Evolutionary conservation across 2,888 invertebrate species (phyloP).

Genomic region (Callyntrura sp.): DNA sequence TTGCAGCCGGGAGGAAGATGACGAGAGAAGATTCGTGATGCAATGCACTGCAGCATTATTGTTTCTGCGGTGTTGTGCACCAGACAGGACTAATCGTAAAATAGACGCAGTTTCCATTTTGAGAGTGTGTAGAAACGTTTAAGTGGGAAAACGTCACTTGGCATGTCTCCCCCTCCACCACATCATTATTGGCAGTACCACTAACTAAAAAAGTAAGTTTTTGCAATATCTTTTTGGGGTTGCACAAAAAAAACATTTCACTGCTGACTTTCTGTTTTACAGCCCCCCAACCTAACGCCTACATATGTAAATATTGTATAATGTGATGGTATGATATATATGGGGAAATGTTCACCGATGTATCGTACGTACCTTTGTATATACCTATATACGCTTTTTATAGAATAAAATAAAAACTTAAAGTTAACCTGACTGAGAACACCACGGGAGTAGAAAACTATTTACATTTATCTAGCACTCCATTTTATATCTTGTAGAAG

Average conservation of each 20-base stretch:
- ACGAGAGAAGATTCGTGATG: neutral
- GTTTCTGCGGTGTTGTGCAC: neutral
- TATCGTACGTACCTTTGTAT: too few relatives aligned
- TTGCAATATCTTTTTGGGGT: constrained; percentile 50
- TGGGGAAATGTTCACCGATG: too few relatives aligned
- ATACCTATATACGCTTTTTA: too few relatives aligned
- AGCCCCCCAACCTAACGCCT: too few relatives aligned
- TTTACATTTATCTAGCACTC: constrained; percentile 65
- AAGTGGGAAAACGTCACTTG: constrained; percentile 12
- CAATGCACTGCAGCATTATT: neutral
- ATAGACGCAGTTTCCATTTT: neutral
- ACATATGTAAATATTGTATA: too few relatives aligned
- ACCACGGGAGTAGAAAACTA: constrained; percentile 39
- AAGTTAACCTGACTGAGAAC: neutral
- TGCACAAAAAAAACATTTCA: constrained; percentile 28
- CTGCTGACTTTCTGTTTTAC: too few relatives aligned
- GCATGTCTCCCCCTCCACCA: neutral
- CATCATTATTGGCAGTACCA: neutral
- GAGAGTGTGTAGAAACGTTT: constrained; percentile 11
- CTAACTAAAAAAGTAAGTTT: constrained; percentile 1
- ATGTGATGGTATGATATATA: too few relatives aligned
- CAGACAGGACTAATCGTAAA: neutral
- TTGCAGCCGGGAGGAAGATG: neutral
- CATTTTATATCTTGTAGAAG: constrained; percentile 49
- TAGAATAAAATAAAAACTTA: neutral